A percentile compares a stretch with the other conserved stretches of the same genome.
These are phyloP conservation scores for Anolis apletophallus DNA, from an alignment of 2,797 vertebrate species.

Conservation along the genomic window DNA sequence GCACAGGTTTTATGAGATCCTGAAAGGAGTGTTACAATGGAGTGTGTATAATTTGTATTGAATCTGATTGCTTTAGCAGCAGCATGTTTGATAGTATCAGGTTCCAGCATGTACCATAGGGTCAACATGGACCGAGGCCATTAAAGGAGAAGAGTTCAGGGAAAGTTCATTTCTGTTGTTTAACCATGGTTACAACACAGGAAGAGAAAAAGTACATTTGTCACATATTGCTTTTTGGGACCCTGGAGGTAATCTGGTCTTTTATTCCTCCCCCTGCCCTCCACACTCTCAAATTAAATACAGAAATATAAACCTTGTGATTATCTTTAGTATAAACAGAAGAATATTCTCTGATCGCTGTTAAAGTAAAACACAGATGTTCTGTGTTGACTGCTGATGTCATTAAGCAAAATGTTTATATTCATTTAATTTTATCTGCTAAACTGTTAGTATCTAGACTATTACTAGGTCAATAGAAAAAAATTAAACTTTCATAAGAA, in stretches of 20 bases:
- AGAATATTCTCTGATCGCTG: slow-evolving; percentile 74
- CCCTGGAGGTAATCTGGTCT: slow-evolving; percentile 79
- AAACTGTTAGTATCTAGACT: slow-evolving; percentile 72
- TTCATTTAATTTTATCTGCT: slow-evolving; percentile 75
- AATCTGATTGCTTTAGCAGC: slow-evolving; percentile 98
- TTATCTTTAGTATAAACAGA: slow-evolving; percentile 82
- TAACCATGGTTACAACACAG: slow-evolving; percentile 93
- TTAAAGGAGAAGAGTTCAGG: slow-evolving; percentile 98
- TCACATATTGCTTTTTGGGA: slow-evolving; percentile 85
- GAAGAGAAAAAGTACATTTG: slow-evolving; percentile 81
- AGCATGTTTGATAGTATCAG: slow-evolving; percentile 93
- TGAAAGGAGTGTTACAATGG: slow-evolving; percentile 89
- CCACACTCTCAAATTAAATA: slow-evolving; percentile 82
- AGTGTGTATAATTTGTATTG: slow-evolving; percentile 90
- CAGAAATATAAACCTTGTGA: slow-evolving; percentile 83
- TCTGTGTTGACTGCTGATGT: slow-evolving; percentile 73
- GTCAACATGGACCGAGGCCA: slow-evolving; percentile 93
- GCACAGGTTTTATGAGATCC: slow-evolving; percentile 87
- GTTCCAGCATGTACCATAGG: slow-evolving; percentile 92
- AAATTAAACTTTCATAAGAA: slow-evolving; percentile 56
- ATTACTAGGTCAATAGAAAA: slow-evolving; percentile 68
- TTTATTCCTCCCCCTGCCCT: slow-evolving; percentile 65
- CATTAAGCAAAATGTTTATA: slow-evolving; percentile 76
- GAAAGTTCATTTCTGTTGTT: slow-evolving; percentile 99
- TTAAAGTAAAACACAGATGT: slow-evolving; percentile 76